Conservation (phyloP, 1,140 invertebrate species). For the Anoplophora glabripennis region DNA sequence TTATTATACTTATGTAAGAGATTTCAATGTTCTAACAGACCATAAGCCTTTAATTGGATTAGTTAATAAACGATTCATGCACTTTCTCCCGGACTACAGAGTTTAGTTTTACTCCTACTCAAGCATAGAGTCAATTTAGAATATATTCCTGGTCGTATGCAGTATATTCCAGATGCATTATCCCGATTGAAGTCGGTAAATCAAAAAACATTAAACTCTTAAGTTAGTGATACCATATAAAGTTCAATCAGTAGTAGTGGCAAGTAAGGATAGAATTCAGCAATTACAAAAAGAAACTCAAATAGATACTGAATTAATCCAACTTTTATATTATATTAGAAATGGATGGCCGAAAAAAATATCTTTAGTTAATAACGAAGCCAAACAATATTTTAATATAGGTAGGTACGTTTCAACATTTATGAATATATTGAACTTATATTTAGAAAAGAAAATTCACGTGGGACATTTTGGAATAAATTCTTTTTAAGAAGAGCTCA, state of each 20-base stretch:
- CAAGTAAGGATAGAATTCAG: not conserved
- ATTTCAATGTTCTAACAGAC: not conserved
- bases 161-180: not conserved
- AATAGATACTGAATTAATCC: too few species aligned
- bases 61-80: not conserved
- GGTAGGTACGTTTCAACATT: not conserved
- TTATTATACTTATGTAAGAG: not conserved
- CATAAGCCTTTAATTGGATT: not conserved
- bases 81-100: not conserved
- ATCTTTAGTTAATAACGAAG: not conserved
- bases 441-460: not conserved
- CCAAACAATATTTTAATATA: not conserved
- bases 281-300: not conserved
- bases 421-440: not conserved
- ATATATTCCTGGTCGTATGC: not conserved
- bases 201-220: not conserved
- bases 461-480: not conserved
- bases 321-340: too few species aligned
- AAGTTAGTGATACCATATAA: too few species aligned
- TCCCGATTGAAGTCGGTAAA: not conserved
- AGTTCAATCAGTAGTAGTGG: not conserved
- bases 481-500: not conserved
- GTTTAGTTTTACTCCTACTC: not conserved
- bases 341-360: too few species aligned
- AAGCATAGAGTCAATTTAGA: not conserved